phyloP scores from a whole-genome alignment of 2,797 vertebrate genomes.

The Epinephelus coioides region DNA sequence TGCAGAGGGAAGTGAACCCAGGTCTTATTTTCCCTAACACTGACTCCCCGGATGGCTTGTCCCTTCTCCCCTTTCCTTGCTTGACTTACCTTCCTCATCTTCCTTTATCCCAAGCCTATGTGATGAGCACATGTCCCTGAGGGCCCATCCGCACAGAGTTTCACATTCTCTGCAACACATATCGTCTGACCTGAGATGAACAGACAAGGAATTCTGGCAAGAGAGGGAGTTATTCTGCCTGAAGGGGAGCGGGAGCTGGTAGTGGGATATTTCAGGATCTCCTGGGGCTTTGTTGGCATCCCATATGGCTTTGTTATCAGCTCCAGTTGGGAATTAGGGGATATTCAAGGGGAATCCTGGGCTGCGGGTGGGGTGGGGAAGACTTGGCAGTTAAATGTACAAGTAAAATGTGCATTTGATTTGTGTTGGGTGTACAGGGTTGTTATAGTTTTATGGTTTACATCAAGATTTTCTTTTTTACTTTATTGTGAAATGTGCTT shows the following conservation, averaged over 20 bases:
- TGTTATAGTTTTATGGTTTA: slow-evolving; percentile 41
- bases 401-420: slow-evolving; percentile 65
- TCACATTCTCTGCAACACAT: slow-evolving; percentile 70
- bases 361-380: slow-evolving; percentile 44
- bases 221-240: slow-evolving; percentile 66
- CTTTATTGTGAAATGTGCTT: slow-evolving; percentile 42
- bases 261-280: slow-evolving; percentile 75
- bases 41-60: slow-evolving; percentile 37
- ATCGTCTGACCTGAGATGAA: slow-evolving; percentile 78
- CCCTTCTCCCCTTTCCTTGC: slow-evolving; percentile 59
- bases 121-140: slow-evolving; percentile 70
- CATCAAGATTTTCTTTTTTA: slow-evolving; percentile 17
- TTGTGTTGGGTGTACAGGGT: slow-evolving; percentile 33
- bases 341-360: slow-evolving; percentile 67
- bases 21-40: slow-evolving; percentile 52
- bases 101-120: slow-evolving; percentile 53
- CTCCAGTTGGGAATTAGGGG: slow-evolving; percentile 68
- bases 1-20: slow-evolving; percentile 60
- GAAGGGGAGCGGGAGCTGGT: slow-evolving; percentile 59
- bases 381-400: slow-evolving; percentile 44
- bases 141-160: slow-evolving; percentile 71
- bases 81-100: slow-evolving; percentile 68
- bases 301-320: slow-evolving; percentile 71
- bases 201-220: slow-evolving; percentile 73
- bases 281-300: slow-evolving; percentile 77